Evolutionary conservation across 2,888 invertebrate genomes (phyloP).

Genomic region (Eupithecia subumbrata): DNA sequence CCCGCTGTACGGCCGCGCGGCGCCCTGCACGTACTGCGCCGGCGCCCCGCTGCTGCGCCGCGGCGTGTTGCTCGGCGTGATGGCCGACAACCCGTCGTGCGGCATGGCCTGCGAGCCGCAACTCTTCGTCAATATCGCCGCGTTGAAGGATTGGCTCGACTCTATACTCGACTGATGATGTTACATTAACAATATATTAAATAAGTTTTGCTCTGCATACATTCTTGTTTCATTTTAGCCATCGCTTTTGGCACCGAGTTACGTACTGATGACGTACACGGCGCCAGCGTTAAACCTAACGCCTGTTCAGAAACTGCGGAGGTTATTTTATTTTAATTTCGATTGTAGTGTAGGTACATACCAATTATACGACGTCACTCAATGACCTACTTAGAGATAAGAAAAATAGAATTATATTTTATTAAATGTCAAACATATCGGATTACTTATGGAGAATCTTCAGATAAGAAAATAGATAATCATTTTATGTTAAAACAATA

Average conservation of each 20-base stretch:
- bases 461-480: too few species aligned
- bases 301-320: too few species aligned
- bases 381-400: too few species aligned
- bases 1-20: conserved; percentile 46
- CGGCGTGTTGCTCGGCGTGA: conserved; percentile 54
- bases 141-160: conserved; percentile 60
- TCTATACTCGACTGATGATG: conserved; percentile 44
- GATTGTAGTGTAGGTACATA: too few species aligned
- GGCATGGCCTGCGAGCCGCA: conserved; percentile 66
- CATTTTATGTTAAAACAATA: too few species aligned
- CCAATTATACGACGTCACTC: too few species aligned
- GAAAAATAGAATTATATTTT: too few species aligned
- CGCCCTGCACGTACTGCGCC: conserved; percentile 65
- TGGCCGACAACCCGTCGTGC: conserved; percentile 61
- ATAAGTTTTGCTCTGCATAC: conserved; percentile 1
- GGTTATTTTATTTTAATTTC: too few species aligned
- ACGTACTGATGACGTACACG: not conserved
- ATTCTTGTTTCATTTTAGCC: not conserved
- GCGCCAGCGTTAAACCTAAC: too few species aligned
- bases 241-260: not conserved
- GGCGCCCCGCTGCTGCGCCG: conserved; percentile 66
- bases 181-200: conserved; percentile 31
- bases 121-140: conserved; percentile 61
- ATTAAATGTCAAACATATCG: too few species aligned
- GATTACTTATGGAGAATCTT: too few species aligned